Conservation (phyloP, 2,888 invertebrate genomes). For the Machimus atricapillus region DNA sequence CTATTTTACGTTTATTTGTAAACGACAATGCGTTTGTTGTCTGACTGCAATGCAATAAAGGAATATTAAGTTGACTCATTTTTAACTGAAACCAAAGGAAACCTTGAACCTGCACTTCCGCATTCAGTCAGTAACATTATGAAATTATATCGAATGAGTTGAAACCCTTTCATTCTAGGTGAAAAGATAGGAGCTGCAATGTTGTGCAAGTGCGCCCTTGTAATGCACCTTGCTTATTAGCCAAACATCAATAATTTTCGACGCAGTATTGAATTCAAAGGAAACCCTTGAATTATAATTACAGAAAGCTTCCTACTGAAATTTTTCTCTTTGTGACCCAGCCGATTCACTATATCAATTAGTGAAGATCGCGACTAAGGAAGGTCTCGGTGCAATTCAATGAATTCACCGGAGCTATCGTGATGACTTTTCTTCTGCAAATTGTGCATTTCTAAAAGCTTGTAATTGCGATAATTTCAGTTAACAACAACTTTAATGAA, state of each 20-base stretch:
- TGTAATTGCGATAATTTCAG: constrained; percentile 18
- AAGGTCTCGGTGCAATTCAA: neutral
- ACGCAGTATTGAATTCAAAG: neutral
- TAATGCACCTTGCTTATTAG: neutral
- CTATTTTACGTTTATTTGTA: neutral
- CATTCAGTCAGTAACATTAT: neutral
- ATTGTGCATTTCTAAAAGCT: constrained; percentile 10
- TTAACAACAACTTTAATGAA: constrained; percentile 21
- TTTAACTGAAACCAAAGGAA: neutral
- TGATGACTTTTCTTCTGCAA: constrained; percentile 17
- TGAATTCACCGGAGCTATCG: neutral
- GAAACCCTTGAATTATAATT: neutral
- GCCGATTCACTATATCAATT: neutral
- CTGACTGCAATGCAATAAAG: neutral
- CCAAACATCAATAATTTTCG: neutral
- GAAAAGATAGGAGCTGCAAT: neutral
- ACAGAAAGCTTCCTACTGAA: neutral
- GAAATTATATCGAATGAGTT: neutral
- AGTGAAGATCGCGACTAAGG: neutral
- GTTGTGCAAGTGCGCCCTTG: neutral
- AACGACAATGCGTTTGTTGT: neutral
- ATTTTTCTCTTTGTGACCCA: neutral
- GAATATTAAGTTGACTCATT: neutral
- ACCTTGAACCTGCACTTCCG: neutral
- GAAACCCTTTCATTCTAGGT: neutral